A percentile compares a stretch with the other conserved stretches of the same genome.
Conservation (phyloP, 2,888 invertebrate species). For the Ornithoptera alexandrae region DNA sequence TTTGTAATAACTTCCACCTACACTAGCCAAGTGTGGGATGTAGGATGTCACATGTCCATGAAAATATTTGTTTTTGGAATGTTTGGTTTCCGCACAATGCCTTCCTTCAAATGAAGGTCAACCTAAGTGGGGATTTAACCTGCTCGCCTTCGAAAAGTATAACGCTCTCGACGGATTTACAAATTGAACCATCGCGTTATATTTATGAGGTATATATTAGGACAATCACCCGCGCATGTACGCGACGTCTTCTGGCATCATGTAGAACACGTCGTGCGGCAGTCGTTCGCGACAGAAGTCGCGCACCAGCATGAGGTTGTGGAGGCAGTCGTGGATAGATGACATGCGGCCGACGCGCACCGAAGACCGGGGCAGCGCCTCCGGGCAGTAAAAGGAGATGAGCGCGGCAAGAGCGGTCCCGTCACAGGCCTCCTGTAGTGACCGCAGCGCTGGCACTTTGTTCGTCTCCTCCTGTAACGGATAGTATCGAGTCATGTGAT, state of each 20-base stretch:
- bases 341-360: slow-evolving; percentile 81
- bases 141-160: too few species aligned
- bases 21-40: too few species aligned
- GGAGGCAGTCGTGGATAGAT: slow-evolving; percentile 92
- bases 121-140: too few species aligned
- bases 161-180: too few species aligned
- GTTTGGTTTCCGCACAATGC: too few species aligned
- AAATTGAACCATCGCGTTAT: too few species aligned
- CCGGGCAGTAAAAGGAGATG: slow-evolving; percentile 92
- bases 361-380: slow-evolving; percentile 75
- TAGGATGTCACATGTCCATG: too few species aligned
- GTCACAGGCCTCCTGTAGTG: slow-evolving; percentile 93
- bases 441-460: slow-evolving; percentile 86
- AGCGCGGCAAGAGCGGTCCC: slow-evolving; percentile 93
- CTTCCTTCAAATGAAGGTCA: too few species aligned
- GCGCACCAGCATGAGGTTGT: slow-evolving; percentile 93
- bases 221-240: slow-evolving; percentile 90
- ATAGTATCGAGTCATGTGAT: neutral
- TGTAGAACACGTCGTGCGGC: slow-evolving; percentile 94
- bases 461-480: slow-evolving; percentile 76
- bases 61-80: too few species aligned
- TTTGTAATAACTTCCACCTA: too few species aligned
- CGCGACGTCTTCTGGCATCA: slow-evolving; percentile 96
- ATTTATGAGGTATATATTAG: neutral
- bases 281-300: slow-evolving; percentile 92